Conservation (phyloP, 2,113 vertebrate species). For the Aegotheles bennettii region DNA sequence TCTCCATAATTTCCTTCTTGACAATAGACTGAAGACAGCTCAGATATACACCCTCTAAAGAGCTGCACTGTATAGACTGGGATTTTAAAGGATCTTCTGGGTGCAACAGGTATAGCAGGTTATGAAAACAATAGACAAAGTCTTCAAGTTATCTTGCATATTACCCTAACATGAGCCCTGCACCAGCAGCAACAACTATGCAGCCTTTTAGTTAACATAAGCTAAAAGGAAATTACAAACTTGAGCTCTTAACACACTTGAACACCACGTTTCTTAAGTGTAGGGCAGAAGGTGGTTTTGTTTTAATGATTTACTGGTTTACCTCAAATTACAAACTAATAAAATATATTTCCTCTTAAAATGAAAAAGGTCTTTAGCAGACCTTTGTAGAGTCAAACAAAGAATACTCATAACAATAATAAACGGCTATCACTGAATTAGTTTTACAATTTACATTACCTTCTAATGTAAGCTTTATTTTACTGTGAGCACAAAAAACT, state of each 20-base stretch:
- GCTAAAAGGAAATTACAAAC: slow-evolving; percentile 5
- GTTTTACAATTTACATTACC: background rate
- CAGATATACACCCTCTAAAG: background rate
- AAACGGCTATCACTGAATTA: background rate
- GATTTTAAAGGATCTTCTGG: background rate
- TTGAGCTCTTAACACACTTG: background rate
- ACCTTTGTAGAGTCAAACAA: background rate
- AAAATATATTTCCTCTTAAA: slow-evolving; percentile 11
- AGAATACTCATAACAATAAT: background rate
- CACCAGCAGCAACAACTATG: background rate
- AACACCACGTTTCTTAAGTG: slow-evolving; percentile 6
- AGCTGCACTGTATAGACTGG: background rate
- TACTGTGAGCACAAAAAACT: background rate
- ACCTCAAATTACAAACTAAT: slow-evolving; percentile 31
- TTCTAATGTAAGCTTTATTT: background rate
- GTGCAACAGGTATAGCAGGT: background rate
- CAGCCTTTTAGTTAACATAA: background rate
- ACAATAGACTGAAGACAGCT: background rate
- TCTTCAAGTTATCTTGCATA: background rate
- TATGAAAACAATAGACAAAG: background rate
- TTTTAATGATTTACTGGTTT: slow-evolving; percentile 47
- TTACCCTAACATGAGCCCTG: background rate
- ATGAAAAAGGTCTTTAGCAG: background rate
- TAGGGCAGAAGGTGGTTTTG: slow-evolving; percentile 18
- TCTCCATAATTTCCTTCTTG: background rate